Evolutionary conservation across 2,113 vertebrate species (phyloP), one percentile per base, ranked within the genome.

Genomic region (Benitochromis conjunctus): DNA sequence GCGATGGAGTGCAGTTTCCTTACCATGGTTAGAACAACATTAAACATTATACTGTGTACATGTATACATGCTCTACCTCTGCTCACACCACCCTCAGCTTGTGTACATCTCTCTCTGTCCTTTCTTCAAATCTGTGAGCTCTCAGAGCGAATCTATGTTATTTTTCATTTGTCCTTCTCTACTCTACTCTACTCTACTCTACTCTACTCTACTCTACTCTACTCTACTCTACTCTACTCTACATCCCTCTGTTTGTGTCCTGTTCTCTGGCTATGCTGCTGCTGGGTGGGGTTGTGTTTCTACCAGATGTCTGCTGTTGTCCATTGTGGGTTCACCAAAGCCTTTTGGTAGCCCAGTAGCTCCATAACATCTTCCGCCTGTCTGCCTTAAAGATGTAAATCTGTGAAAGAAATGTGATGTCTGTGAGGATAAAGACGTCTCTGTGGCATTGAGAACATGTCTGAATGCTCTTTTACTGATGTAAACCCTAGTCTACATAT

Each of bases 1-100:
- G 94, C 81, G 96, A 96, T 95, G 96, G 95, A 91, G 95, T 96
- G 95, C 96, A 96, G 96, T 96, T 96, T 95, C 95, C 96, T 91
- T 96, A 96, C 92, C 96, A 96, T 95, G 95, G 95, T 96, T 95
- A 96, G 95, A 95, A 92, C 92, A 91, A 91, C 92, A 93, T 94
- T 93, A 92, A 94, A 94, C 93, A 92, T 93, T 95, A 89, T 91
- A 94, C 87, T 95, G 93, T 95, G 89, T 93, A 90, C 93, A 91
- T 92, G 88, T 93, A 66, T 90, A 88, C 86, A 71, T 94, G 91
- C 86, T 90, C 88, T 92, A 31, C 92, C 83, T 85, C 85, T 53
- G 81, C 94, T 93, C 90, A 90, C 91, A 83, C 84, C 92, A 77
- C 82, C 90, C 87, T 91, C 90, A 84, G 85, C 86, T 41, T 92